phyloP scores from a whole-genome alignment of 2,888 invertebrate genomes.

The Ptychoptera albimana region DNA sequence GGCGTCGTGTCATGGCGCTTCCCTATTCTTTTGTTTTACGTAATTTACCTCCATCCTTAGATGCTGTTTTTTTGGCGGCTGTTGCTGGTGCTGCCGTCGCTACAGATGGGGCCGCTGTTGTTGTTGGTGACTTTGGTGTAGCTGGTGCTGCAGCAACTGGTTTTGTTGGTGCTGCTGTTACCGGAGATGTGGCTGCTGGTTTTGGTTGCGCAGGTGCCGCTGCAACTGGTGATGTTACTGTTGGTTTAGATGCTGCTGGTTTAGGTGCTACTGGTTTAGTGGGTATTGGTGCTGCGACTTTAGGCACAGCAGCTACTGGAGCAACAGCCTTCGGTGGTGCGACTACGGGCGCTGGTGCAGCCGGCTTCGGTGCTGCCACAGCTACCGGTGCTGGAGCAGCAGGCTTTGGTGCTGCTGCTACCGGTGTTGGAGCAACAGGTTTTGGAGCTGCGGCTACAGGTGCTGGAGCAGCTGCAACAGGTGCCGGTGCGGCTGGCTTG shows the following conservation, averaged over 20 bases:
- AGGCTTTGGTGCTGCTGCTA: neutral
- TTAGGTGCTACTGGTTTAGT: neutral
- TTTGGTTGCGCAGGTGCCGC: slow-evolving; percentile 3
- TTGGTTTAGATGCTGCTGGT: slow-evolving; percentile 5
- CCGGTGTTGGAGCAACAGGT: neutral
- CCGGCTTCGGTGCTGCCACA: slow-evolving; percentile 9
- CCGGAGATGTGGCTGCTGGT: slow-evolving; percentile 5
- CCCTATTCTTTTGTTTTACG: neutral
- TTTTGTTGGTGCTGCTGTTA: slow-evolving; percentile 6
- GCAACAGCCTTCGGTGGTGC: slow-evolving; percentile 7
- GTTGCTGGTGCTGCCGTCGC: neutral
- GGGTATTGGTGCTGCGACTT: slow-evolving; percentile 3
- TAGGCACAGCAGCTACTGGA: slow-evolving; percentile 6
- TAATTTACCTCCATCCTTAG: neutral
- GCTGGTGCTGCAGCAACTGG: slow-evolving; percentile 6
- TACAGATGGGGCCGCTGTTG: neutral
- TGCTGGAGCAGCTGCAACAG: slow-evolving; percentile 12
- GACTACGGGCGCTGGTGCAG: slow-evolving; percentile 1
- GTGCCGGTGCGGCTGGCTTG: slow-evolving; percentile 1
- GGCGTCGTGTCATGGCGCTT: too few species aligned
- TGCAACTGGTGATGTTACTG: slow-evolving; percentile 5
- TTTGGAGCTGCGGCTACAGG: slow-evolving; percentile 4
- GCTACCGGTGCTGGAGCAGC: slow-evolving; percentile 5
- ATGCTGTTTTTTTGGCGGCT: neutral
- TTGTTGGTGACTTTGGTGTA: slow-evolving; percentile 2